Percentiles rank a stretch among this genome's conserved stretches.
Conservation (phyloP, 2,888 invertebrate genomes). For the Brenthis daphne region DNA sequence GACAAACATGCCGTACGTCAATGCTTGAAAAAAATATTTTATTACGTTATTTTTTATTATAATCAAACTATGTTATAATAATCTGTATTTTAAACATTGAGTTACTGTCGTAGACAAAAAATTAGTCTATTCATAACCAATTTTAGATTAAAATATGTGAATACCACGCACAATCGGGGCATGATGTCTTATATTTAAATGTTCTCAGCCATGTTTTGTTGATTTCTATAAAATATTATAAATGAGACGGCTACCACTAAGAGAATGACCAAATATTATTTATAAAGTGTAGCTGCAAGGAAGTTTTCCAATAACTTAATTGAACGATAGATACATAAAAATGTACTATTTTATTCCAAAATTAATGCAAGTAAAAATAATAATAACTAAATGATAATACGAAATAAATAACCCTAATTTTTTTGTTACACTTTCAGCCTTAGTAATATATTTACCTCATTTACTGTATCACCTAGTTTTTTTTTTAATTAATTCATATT, state of each 20-base stretch:
- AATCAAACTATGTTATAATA: slow-evolving; percentile 30
- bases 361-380: too few relatives aligned
- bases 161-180: slow-evolving; percentile 66
- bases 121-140: slow-evolving; percentile 68
- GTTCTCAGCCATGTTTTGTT: slow-evolving; percentile 78
- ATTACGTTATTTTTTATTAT: not conserved
- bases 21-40: not conserved
- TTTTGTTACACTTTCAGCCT: too few relatives aligned
- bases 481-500: too few relatives aligned
- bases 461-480: too few relatives aligned
- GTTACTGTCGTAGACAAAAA: slow-evolving; percentile 33
- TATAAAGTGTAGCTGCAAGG: slow-evolving; percentile 50
- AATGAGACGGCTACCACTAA: slow-evolving; percentile 81
- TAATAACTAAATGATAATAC: too few relatives aligned
- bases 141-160: slow-evolving; percentile 67
- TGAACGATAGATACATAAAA: not conserved
- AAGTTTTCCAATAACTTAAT: slow-evolving; percentile 46
- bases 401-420: too few relatives aligned
- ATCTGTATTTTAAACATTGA: slow-evolving; percentile 36
- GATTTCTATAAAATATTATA: slow-evolving; percentile 83
- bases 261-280: slow-evolving; percentile 79
- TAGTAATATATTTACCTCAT: too few relatives aligned
- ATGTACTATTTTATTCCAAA: not conserved
- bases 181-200: slow-evolving; percentile 70
- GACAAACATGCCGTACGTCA: not conserved